Conservation (phyloP, 1,140 invertebrate genomes). For the Lordiphosa clarofinis region DNA sequence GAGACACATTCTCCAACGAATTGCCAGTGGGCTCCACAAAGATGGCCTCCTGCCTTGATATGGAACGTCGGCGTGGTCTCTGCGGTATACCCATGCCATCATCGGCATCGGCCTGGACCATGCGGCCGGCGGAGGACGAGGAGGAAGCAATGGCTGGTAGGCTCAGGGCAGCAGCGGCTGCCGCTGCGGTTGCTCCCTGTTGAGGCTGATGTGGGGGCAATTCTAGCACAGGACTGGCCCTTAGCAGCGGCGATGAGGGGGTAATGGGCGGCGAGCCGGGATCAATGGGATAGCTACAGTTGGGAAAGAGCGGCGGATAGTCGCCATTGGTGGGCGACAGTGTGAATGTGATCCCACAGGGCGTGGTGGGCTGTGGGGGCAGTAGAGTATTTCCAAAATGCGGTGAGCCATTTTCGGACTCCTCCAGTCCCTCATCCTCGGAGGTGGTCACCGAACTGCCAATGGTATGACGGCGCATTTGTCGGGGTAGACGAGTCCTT, state of each 20-base stretch:
- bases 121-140: slow-evolving; percentile 5
- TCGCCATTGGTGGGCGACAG: slow-evolving; percentile 82
- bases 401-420: slow-evolving; percentile 64
- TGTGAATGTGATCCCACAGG: slow-evolving; percentile 85
- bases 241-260: slow-evolving; percentile 52
- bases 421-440: slow-evolving; percentile 69
- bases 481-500: slow-evolving; percentile 51
- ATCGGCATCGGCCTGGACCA: slow-evolving; percentile 45
- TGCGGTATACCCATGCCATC: slow-evolving; percentile 65
- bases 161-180: slow-evolving; percentile 14
- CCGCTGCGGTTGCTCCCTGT: slow-evolving; percentile 22
- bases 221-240: slow-evolving; percentile 80
- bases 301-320: slow-evolving; percentile 67
- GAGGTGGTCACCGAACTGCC: slow-evolving; percentile 69
- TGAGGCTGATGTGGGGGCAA: slow-evolving; percentile 50
- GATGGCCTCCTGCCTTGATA: slow-evolving; percentile 89
- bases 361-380: slow-evolving; percentile 65
- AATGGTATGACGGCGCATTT: slow-evolving; percentile 72
- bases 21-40: slow-evolving; percentile 86
- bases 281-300: slow-evolving; percentile 51
- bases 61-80: slow-evolving; percentile 83
- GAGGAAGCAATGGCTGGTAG: slow-evolving; percentile 23
- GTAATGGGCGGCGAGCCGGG: slow-evolving; percentile 81
- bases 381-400: slow-evolving; percentile 70
- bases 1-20: slow-evolving; percentile 83